phyloP scores from a whole-genome alignment of 2,797 vertebrate species.

The Amblyopsis hoosieri region DNA sequence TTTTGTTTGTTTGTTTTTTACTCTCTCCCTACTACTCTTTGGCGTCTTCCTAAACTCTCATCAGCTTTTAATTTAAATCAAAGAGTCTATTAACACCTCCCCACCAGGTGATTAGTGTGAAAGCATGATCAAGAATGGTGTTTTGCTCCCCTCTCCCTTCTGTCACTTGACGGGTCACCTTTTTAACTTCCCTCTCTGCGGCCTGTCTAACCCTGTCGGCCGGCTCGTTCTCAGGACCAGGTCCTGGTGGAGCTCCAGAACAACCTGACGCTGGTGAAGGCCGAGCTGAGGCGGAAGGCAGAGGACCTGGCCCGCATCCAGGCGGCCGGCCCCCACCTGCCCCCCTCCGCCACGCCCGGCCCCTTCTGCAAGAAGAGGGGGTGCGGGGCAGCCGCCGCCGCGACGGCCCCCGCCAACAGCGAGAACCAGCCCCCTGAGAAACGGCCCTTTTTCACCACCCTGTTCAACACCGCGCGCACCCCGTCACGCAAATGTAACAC shows the following conservation, averaged over 20 bases:
- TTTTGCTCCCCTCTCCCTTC: slow-evolving; percentile 13
- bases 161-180: slow-evolving; percentile 10
- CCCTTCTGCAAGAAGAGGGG: slow-evolving; percentile 84
- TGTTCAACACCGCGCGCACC: slow-evolving; percentile 53
- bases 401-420: slow-evolving; percentile 42
- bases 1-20: not conserved
- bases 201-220: slow-evolving; percentile 63
- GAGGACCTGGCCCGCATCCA: slow-evolving; percentile 83
- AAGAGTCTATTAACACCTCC: slow-evolving; percentile 36
- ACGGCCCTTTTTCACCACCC: slow-evolving; percentile 71
- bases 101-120: slow-evolving; percentile 25
- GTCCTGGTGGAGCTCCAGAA: slow-evolving; percentile 94
- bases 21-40: slow-evolving; percentile 37
- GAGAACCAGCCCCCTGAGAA: slow-evolving; percentile 89
- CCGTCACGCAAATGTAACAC: slow-evolving; percentile 50
- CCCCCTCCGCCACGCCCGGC: slow-evolving; percentile 26
- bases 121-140: slow-evolving; percentile 29
- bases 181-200: slow-evolving; percentile 23
- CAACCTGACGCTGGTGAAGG: slow-evolving; percentile 88
- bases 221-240: slow-evolving; percentile 84
- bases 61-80: slow-evolving; percentile 54
- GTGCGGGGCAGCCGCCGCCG: slow-evolving; percentile 44
- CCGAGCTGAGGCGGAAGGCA: slow-evolving; percentile 88
- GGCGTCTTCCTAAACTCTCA: slow-evolving; percentile 14
- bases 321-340: slow-evolving; percentile 39